phyloP scores from a whole-genome alignment of 2,113 vertebrate genomes.

The Eubucco bourcierii region DNA sequence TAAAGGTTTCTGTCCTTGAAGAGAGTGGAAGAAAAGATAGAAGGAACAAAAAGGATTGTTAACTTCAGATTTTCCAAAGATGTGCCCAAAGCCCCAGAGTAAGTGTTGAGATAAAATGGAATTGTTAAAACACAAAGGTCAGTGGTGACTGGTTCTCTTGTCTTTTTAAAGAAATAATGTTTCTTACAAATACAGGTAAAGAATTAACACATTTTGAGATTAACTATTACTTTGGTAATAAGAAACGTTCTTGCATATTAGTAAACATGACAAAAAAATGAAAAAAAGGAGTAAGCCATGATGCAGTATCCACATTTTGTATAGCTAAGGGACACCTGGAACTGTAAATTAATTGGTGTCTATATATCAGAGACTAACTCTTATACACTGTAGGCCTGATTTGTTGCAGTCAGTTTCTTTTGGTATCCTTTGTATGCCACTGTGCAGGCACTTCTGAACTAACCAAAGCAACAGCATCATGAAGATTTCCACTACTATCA shows the following conservation, averaged over 20 bases:
- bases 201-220: background rate
- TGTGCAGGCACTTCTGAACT: background rate
- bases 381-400: background rate
- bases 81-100: background rate
- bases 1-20: background rate
- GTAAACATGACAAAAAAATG: background rate
- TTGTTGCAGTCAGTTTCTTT: background rate
- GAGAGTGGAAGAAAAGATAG: background rate
- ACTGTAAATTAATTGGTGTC: background rate
- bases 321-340: background rate
- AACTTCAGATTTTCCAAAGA: slow-evolving; percentile 13
- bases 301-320: background rate
- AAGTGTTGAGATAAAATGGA: background rate
- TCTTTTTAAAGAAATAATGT: background rate
- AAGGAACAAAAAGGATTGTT: background rate
- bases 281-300: background rate
- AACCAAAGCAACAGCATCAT: background rate
- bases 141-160: background rate
- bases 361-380: background rate
- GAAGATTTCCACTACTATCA: background rate
- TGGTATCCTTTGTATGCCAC: background rate
- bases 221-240: background rate
- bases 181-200: background rate
- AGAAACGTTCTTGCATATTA: background rate
- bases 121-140: background rate